These are phyloP conservation scores for Sardina pilchardus DNA, from an alignment of 2,113 vertebrate genomes.

Conservation along the genomic window DNA sequence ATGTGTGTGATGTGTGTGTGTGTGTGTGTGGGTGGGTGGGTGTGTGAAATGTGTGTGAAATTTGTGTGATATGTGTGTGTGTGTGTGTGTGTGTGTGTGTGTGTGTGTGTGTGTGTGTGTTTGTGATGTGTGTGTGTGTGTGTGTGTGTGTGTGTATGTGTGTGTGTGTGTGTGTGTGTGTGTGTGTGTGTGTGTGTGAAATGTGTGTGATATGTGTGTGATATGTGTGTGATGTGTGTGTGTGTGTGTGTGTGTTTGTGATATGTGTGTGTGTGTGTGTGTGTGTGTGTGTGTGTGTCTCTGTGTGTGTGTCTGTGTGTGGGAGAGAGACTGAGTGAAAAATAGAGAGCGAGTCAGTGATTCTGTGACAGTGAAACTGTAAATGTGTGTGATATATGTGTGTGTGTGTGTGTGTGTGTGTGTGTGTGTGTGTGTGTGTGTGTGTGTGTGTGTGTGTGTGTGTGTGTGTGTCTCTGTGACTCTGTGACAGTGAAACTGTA, in stretches of 20 bases:
- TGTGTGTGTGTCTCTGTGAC: neutral
- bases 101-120: neutral
- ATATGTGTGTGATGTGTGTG: too few species aligned
- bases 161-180: neutral
- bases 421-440: neutral
- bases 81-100: neutral
- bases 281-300: neutral
- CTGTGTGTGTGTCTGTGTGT: neutral
- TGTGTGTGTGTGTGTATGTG: neutral
- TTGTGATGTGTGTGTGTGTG: neutral
- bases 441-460: neutral
- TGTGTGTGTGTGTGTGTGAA: neutral
- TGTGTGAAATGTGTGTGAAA: neutral
- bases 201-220: neutral
- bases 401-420: conserved; percentile 6
- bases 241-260: neutral
- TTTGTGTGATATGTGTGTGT: neutral
- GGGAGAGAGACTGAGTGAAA: neutral
- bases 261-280: conserved; percentile 8
- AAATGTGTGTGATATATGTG: too few species aligned
- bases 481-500: neutral
- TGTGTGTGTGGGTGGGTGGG: neutral
- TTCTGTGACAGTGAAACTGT: neutral
- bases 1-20: neutral
- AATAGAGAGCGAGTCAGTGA: neutral